A percentile compares a stretch with the other conserved stretches of the same genome.
phyloP scores from a whole-genome alignment of 2,113 vertebrate species.

The Bubo bubo region DNA sequence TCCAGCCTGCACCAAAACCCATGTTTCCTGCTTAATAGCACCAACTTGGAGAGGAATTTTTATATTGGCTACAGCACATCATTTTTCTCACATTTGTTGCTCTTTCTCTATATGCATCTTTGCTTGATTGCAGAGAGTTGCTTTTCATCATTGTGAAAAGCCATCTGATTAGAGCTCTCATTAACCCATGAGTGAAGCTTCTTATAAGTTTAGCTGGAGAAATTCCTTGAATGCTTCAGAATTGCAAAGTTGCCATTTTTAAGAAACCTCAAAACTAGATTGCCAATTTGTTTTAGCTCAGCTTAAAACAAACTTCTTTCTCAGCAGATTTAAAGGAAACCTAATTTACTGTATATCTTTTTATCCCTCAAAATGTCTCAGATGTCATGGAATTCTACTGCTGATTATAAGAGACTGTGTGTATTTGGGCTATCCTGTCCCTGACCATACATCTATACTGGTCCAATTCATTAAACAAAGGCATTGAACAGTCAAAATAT shows the following conservation, averaged over 20 bases:
- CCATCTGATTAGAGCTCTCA: constrained; percentile 65
- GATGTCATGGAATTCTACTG: not conserved
- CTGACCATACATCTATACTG: not conserved
- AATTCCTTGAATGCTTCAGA: constrained; percentile 65
- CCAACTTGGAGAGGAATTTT: constrained; percentile 6
- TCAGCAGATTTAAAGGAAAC: constrained; percentile 17
- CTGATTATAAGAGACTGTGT: not conserved
- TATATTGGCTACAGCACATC: constrained; percentile 13
- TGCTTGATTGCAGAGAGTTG: constrained; percentile 62
- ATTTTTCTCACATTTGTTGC: not conserved
- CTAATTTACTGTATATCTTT: not conserved
- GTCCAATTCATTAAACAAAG: not conserved
- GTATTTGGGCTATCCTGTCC: not conserved
- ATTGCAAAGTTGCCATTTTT: constrained; percentile 23
- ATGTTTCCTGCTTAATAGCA: not conserved
- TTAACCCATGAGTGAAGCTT: constrained; percentile 52
- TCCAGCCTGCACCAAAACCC: not conserved
- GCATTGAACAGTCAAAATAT: not conserved
- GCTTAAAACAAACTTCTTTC: constrained; percentile 17
- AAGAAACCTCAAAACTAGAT: constrained; percentile 23
- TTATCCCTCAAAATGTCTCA: not conserved
- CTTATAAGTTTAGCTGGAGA: constrained; percentile 28
- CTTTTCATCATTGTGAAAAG: constrained; percentile 65
- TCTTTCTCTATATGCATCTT: constrained; percentile 17
- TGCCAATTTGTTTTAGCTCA: constrained; percentile 10